Evolutionary conservation across 1,140 invertebrate species (phyloP).

Genomic region (Leptoteleia sp.): DNA sequence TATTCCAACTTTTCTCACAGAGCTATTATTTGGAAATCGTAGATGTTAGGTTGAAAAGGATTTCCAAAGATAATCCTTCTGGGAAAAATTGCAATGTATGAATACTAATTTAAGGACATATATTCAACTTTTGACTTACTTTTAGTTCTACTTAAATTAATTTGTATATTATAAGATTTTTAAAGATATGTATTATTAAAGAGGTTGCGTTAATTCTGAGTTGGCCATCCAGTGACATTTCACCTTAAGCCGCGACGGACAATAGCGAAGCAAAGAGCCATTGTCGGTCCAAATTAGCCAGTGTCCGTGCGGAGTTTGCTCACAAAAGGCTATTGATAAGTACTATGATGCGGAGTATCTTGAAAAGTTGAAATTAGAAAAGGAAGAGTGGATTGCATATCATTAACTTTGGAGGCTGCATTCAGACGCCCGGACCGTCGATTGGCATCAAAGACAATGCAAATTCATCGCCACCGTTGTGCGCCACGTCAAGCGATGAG

Average conservation of each 20-base stretch:
- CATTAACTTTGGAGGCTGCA: conserved; percentile 35
- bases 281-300: conserved; percentile 43
- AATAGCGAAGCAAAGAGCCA: conserved; percentile 36
- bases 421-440: conserved; percentile 26
- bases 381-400: conserved; percentile 49
- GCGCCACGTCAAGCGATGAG: conserved; percentile 28
- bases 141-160: too few relatives aligned
- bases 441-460: conserved; percentile 58
- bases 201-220: too few relatives aligned
- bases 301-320: conserved; percentile 37
- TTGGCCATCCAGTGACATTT: too few relatives aligned
- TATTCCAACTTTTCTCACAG: too few relatives aligned
- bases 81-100: too few relatives aligned
- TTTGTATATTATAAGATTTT: too few relatives aligned
- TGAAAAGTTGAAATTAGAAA: conserved; percentile 16
- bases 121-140: too few relatives aligned
- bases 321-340: conserved; percentile 55
- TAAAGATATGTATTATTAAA: too few relatives aligned
- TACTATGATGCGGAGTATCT: conserved; percentile 32
- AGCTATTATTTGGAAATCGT: too few relatives aligned
- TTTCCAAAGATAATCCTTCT: too few relatives aligned
- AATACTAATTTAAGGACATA: too few relatives aligned
- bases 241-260: conserved; percentile 12
- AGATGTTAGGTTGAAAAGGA: too few relatives aligned
- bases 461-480: conserved; percentile 55